Evolutionary conservation across 2,888 invertebrate genomes (phyloP), one percentile per base, ranked within the genome.

Genomic region (Steinernema hermaphroditum): DNA sequence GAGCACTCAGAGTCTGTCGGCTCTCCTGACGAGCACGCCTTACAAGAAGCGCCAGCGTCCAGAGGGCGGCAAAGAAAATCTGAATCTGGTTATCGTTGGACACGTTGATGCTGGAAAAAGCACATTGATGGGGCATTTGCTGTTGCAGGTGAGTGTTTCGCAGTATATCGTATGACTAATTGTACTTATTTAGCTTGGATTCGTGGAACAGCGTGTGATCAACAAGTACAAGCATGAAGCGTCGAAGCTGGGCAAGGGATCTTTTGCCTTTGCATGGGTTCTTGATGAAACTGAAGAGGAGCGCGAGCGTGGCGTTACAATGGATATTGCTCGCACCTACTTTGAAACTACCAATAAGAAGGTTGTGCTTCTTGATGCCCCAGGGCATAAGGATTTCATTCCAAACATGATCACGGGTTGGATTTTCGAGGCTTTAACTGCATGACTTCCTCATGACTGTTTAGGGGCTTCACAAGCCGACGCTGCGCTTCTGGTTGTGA

Each of bases 361-460:
- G 37, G 86, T 89, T 32, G 87, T 87, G 8, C 81, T 99, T 62
- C 89, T 99, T 73, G 98, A 99, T 90, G 96, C 98, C 34, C 98
- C 98, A 0, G 98, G 98, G 0, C 98, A 99, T 88, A 95, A 94
- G 87, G 98, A 99, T 88, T 98, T 99, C 86, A 97, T 98, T 86
- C 97, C 98, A 0, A 97, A 98, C 85, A 98, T 99, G 97, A 98
- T 99, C 81, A 93, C 93, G 16, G 89, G 89, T 88, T 75, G 44
- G 76, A 62, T 22, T 16, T 70, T 68, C 50, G 1, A 62, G 24
- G 14, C 12, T 27, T 24, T 37, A 1, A 29, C 6, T 44, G 9
- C 32, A 44, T 43, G 4, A 70, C 8, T n/a, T 70, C 16, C 22
- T 2, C 22, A 14, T n/a, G n/a, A n/a, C 22, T 4, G 72, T 81